Evolutionary conservation across 2,888 invertebrate genomes (phyloP).

Genomic region (Nowickia ferox): DNA sequence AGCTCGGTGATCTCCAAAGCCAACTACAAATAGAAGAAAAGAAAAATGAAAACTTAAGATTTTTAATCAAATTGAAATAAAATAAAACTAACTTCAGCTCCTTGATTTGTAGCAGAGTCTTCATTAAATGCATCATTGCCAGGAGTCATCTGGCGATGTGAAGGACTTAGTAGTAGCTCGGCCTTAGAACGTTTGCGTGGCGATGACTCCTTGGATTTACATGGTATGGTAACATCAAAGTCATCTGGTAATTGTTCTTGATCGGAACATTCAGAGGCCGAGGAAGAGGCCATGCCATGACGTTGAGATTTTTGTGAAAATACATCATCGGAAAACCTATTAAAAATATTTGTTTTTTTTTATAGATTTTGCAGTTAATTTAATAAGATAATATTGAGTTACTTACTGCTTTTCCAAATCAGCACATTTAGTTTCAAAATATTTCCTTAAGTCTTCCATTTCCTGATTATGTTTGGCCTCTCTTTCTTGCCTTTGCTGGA

Average conservation of each 20-base stretch:
- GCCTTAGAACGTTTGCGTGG: conserved; percentile 80
- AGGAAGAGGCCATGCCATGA: conserved; percentile 81
- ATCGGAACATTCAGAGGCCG: conserved; percentile 79
- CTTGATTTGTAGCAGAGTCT: conserved; percentile 55
- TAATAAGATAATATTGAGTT: not conserved
- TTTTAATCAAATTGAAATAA: not conserved
- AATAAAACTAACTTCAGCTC: conserved; percentile 69
- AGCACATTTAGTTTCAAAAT: conserved; percentile 91
- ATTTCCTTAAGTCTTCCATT: conserved; percentile 90
- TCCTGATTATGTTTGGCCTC: conserved; percentile 88
- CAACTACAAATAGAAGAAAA: conserved; percentile 71
- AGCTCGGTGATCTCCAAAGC: conserved; percentile 79
- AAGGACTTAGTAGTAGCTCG: conserved; percentile 81
- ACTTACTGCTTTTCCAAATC: conserved; percentile 90
- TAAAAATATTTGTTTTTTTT: conserved; percentile 66
- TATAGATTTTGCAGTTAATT: not conserved
- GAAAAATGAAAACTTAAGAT: not conserved
- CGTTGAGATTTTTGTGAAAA: conserved; percentile 88
- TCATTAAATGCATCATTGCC: conserved; percentile 75
- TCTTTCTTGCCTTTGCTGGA: conserved; percentile 85
- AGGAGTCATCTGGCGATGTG: conserved; percentile 83
- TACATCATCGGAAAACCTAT: conserved; percentile 87
- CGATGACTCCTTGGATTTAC: conserved; percentile 77
- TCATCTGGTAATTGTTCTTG: conserved; percentile 81
- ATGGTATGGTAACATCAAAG: conserved; percentile 53